Conservation (phyloP, 2,797 vertebrate species). For the Gobio occitaniae region DNA sequence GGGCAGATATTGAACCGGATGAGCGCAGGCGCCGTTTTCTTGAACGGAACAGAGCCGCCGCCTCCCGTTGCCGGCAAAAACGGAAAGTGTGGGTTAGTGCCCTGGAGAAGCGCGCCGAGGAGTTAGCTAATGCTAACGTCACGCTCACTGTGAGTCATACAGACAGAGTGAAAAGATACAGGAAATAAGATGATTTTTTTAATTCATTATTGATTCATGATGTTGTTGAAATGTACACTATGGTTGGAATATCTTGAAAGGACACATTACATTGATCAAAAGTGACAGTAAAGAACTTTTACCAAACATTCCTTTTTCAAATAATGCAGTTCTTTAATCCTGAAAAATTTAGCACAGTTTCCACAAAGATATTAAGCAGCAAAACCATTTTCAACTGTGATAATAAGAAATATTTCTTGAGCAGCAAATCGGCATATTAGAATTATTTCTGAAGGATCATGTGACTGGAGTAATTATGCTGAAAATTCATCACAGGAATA, state of each 20-base stretch:
- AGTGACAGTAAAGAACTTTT: not conserved
- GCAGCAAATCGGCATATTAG: not conserved
- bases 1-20: slow-evolving; percentile 91
- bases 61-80: slow-evolving; percentile 94
- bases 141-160: slow-evolving; percentile 86
- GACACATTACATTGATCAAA: not conserved
- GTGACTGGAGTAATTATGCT: not conserved
- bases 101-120: slow-evolving; percentile 95
- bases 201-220: not conserved
- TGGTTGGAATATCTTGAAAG: not conserved
- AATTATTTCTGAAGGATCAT: not conserved
- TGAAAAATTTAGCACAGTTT: not conserved
- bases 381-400: not conserved
- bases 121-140: slow-evolving; percentile 91
- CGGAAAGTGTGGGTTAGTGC: slow-evolving; percentile 95
- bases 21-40: slow-evolving; percentile 93
- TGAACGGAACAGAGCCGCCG: slow-evolving; percentile 92
- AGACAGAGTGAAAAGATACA: not conserved
- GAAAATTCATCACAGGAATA: not conserved
- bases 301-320: not conserved
- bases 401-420: not conserved
- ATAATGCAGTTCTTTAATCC: not conserved
- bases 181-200: not conserved
- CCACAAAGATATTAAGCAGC: not conserved
- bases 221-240: not conserved